Evolutionary conservation across 2,113 vertebrate genomes (phyloP).

Genomic region (Halcyon senegalensis): DNA sequence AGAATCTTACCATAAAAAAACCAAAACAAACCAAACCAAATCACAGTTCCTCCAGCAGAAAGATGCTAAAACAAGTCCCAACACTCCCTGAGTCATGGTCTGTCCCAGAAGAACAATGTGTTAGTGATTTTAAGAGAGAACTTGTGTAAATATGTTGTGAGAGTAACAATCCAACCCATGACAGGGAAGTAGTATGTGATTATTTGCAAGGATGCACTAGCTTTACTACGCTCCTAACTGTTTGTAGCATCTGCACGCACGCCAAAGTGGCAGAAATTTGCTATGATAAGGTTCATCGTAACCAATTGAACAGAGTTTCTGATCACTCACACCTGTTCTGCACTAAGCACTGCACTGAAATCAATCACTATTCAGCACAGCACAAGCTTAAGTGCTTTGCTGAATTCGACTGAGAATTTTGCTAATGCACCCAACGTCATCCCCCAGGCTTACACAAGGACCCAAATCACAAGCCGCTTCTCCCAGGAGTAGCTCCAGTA

Average conservation of each 20-base stretch:
- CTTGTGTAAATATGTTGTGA: background rate
- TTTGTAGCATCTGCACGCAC: background rate
- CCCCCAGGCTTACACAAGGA: slow-evolving; percentile 1
- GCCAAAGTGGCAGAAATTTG: slow-evolving; percentile 4
- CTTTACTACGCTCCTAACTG: background rate
- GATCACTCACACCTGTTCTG: slow-evolving; percentile 11
- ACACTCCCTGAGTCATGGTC: background rate
- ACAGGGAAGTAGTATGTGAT: background rate
- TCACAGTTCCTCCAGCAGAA: background rate
- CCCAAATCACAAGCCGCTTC: slow-evolving; percentile 29
- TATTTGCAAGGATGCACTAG: background rate
- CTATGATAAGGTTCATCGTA: slow-evolving; percentile 23
- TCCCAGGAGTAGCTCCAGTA: background rate
- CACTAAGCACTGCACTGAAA: background rate
- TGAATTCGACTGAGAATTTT: slow-evolving; percentile 30
- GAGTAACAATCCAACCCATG: background rate
- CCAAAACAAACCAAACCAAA: background rate
- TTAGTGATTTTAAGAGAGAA: background rate
- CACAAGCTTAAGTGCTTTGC: background rate
- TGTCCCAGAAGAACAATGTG: background rate
- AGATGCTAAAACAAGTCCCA: background rate
- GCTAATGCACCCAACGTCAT: slow-evolving; percentile 15
- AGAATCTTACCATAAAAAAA: background rate
- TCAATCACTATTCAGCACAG: slow-evolving; percentile 13
- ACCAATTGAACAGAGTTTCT: background rate